phyloP scores from a whole-genome alignment of 2,797 vertebrate genomes.

The Lacerta bilineata region DNA sequence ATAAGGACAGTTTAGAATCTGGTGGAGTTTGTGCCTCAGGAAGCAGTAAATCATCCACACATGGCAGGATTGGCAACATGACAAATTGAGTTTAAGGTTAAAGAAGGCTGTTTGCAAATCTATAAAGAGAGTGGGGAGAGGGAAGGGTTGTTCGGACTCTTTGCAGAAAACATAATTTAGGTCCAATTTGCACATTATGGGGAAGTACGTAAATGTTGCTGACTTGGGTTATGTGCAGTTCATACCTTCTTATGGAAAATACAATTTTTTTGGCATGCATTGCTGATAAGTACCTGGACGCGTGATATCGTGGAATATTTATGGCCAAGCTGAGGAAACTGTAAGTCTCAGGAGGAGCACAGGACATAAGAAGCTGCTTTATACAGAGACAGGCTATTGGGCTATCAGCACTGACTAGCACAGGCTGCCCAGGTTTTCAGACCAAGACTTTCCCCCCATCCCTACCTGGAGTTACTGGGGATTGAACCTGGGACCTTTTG shows the following conservation, averaged over 20 bases:
- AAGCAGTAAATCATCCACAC: constrained; percentile 31
- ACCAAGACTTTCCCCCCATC: too few relatives aligned
- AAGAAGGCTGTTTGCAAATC: background rate
- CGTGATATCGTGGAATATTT: background rate
- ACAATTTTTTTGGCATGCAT: background rate
- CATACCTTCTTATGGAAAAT: background rate
- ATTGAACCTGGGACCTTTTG: too few relatives aligned
- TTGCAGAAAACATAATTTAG: background rate
- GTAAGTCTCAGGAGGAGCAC: too few relatives aligned
- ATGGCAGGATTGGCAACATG: constrained; percentile 6
- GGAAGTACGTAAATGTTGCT: background rate
- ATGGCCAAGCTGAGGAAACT: background rate
- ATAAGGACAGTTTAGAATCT: constrained; percentile 3
- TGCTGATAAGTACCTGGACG: background rate
- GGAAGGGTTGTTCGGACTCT: background rate
- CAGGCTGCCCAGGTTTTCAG: too few relatives aligned
- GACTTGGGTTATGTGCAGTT: background rate
- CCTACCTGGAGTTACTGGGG: too few relatives aligned
- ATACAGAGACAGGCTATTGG: too few relatives aligned
- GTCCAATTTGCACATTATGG: background rate
- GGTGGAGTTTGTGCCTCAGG: constrained; percentile 17
- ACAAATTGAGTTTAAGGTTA: constrained; percentile 13
- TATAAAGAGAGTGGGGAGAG: background rate
- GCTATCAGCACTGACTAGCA: too few relatives aligned
- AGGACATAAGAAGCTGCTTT: too few relatives aligned